phyloP scores from a whole-genome alignment of 2,113 vertebrate genomes.

The Stigmatopora argus region DNA sequence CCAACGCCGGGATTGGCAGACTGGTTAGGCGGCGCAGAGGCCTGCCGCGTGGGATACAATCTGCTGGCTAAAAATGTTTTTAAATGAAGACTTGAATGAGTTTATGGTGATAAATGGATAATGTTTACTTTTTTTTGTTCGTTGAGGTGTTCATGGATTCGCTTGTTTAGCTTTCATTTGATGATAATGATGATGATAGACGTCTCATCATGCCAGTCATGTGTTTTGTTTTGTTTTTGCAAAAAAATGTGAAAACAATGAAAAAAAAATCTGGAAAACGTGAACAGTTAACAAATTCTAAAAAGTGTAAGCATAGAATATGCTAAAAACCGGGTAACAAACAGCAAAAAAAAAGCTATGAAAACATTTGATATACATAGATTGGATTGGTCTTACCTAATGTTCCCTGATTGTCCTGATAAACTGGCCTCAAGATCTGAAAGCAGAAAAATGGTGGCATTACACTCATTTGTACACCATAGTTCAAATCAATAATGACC shows the following conservation, averaged over 20 bases:
- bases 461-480: neutral
- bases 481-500: neutral
- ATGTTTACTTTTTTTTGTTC: neutral
- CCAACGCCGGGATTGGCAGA: slow-evolving; percentile 6
- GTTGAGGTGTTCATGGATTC: neutral
- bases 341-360: neutral
- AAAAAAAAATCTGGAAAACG: neutral
- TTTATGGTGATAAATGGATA: neutral
- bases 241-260: neutral
- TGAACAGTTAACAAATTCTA: neutral
- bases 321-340: too few species aligned
- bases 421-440: slow-evolving; percentile 83
- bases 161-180: neutral
- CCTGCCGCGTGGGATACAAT: slow-evolving; percentile 58
- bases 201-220: neutral
- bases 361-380: too few species aligned
- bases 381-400: slow-evolving; percentile 71
- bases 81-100: neutral
- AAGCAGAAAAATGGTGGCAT: slow-evolving; percentile 29
- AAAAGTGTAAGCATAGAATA: neutral
- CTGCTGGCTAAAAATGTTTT: slow-evolving; percentile 41
- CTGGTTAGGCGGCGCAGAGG: slow-evolving; percentile 40
- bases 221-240: neutral
- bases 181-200: neutral
- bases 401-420: slow-evolving; percentile 75